Percentiles rank a stretch among this genome's conserved stretches.
Evolutionary conservation across 2,888 invertebrate genomes (phyloP).

Genomic region (Taphrorychus bicolor): DNA sequence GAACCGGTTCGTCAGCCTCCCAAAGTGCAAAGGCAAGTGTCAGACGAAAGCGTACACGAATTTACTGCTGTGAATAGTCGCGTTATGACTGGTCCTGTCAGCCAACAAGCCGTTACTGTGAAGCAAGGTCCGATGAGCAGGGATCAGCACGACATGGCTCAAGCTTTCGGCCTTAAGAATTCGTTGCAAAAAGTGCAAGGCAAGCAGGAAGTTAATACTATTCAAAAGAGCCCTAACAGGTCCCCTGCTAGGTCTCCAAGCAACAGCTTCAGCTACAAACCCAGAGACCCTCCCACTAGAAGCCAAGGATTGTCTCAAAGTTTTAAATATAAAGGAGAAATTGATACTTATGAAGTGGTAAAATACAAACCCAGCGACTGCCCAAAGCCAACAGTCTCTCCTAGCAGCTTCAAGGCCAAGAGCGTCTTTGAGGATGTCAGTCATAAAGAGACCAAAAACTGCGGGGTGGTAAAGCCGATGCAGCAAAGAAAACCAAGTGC

Average conservation of each 20-base stretch:
- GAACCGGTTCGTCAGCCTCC: constrained; percentile 43
- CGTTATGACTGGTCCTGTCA: constrained; percentile 79
- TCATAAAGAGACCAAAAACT: constrained; percentile 42
- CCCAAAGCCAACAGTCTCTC: constrained; percentile 40
- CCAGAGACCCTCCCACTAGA: constrained; percentile 16
- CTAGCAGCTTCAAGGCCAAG: constrained; percentile 41
- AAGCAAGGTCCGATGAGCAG: constrained; percentile 65
- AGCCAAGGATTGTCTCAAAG: constrained; percentile 25
- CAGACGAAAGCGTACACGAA: constrained; percentile 55
- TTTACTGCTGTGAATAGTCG: constrained; percentile 71
- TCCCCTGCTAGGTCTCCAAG: constrained; percentile 28
- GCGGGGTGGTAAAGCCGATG: constrained; percentile 49
- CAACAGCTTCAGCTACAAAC: constrained; percentile 28
- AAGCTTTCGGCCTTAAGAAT: constrained; percentile 63
- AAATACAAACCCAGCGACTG: constrained; percentile 43
- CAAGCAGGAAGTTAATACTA: constrained; percentile 6
- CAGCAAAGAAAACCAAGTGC: constrained; percentile 42
- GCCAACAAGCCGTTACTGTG: constrained; percentile 74
- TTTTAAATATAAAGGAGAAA: constrained; percentile 42
- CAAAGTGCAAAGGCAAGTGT: constrained; percentile 51
- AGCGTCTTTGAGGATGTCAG: constrained; percentile 27
- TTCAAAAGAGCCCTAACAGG: constrained; percentile 13
- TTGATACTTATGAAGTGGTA: constrained; percentile 21
- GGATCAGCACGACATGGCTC: constrained; percentile 65
- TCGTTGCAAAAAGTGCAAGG: constrained; percentile 63